phyloP scores from a whole-genome alignment of 2,797 vertebrate species.

The Poecile montanus region DNA sequence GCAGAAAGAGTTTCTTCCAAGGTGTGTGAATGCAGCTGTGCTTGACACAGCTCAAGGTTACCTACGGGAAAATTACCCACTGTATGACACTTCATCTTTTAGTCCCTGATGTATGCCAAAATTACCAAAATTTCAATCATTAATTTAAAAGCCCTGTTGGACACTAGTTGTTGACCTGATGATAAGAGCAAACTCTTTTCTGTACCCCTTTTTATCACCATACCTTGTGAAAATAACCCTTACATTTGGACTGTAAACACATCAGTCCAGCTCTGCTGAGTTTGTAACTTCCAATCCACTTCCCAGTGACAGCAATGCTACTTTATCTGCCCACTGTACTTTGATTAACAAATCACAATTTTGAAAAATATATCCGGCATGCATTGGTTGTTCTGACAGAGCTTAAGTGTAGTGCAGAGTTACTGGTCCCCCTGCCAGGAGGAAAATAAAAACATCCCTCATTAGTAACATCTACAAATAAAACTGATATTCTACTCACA shows the following conservation, averaged over 20 bases:
- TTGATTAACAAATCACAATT: slow-evolving; percentile 20
- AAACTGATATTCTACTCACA: neutral
- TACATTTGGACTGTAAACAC: neutral
- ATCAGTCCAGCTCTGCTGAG: neutral
- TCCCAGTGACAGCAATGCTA: slow-evolving; percentile 25
- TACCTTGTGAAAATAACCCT: neutral
- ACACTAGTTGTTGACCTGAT: neutral
- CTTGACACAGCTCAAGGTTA: neutral
- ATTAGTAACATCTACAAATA: neutral
- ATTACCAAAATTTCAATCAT: neutral
- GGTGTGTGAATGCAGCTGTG: neutral
- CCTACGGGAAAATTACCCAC: neutral
- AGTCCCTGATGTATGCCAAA: neutral
- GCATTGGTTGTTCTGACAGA: slow-evolving; percentile 14
- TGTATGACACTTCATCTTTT: neutral
- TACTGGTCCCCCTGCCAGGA: neutral
- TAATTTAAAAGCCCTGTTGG: neutral
- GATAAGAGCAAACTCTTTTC: neutral
- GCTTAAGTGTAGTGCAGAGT: slow-evolving; percentile 5
- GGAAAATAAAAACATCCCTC: neutral
- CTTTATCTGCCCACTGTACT: slow-evolving; percentile 15
- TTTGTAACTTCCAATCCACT: slow-evolving; percentile 45
- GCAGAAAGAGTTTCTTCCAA: neutral
- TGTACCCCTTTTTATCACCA: neutral
- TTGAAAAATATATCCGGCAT: slow-evolving; percentile 15